Conservation (phyloP, 1,140 invertebrate genomes). For the Ladona fulva region DNA sequence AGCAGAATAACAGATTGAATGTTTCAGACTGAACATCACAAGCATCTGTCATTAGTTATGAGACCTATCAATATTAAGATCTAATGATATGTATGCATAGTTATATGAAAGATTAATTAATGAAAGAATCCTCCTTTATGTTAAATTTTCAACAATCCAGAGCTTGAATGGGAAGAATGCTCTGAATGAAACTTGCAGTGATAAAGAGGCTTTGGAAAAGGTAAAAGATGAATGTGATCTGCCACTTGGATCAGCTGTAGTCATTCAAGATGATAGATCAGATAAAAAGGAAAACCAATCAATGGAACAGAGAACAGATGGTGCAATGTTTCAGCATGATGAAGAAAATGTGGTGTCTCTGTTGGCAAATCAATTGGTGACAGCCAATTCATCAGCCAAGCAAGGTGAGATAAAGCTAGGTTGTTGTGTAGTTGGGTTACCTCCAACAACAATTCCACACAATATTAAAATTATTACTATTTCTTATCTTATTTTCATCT, state of each 20-base stretch:
- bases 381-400: neutral
- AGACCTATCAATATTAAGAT: too few relatives aligned
- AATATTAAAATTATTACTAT: too few relatives aligned
- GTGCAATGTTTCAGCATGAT: conserved; percentile 21
- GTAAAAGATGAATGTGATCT: conserved; percentile 12
- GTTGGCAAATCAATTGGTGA: conserved; percentile 21
- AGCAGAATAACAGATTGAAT: too few relatives aligned
- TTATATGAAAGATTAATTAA: too few relatives aligned
- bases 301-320: conserved; percentile 15
- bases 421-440: too few relatives aligned
- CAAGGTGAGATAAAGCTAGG: neutral
- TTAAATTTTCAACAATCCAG: neutral
- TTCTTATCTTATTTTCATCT: too few relatives aligned
- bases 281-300: neutral
- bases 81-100: too few relatives aligned
- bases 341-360: conserved; percentile 23
- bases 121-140: too few relatives aligned
- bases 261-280: neutral
- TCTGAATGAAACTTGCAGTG: conserved; percentile 11
- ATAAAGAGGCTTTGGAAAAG: neutral
- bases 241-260: conserved; percentile 4
- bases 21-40: too few relatives aligned
- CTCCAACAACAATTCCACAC: too few relatives aligned
- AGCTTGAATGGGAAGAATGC: neutral
- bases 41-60: too few relatives aligned